A percentile compares a stretch with the other conserved stretches of the same genome.
Conservation (phyloP, 2,888 invertebrate species). For the Polietes domitor region DNA sequence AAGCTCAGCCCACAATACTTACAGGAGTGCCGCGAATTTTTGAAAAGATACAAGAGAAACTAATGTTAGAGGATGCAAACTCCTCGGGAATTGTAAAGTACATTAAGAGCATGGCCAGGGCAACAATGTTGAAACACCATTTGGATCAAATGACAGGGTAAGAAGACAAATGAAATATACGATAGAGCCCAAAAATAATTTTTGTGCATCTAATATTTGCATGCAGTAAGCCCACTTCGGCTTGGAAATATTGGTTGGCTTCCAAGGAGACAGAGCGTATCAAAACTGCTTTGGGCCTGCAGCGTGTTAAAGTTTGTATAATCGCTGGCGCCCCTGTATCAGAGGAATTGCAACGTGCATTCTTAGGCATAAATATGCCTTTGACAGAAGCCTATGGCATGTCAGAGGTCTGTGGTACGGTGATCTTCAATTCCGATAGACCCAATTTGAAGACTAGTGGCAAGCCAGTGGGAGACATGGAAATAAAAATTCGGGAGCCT, state of each 20-base stretch:
- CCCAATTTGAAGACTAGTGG: conserved; percentile 87
- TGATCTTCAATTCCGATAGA: conserved; percentile 79
- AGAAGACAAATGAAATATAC: too few species aligned
- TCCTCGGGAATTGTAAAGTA: conserved; percentile 85
- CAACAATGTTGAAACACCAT: conserved; percentile 84
- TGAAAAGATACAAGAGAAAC: conserved; percentile 95
- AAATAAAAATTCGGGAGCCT: conserved; percentile 86
- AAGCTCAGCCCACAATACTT: conserved; percentile 90
- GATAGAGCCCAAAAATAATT: too few species aligned
- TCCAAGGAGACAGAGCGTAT: conserved; percentile 88
- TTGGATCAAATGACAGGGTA: conserved; percentile 81
- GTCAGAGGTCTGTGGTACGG: conserved; percentile 92
- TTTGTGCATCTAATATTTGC: too few species aligned
- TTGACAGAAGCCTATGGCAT: conserved; percentile 92
- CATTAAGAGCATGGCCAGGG: conserved; percentile 87
- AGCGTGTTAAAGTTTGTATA: conserved; percentile 85
- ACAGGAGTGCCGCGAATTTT: conserved; percentile 94
- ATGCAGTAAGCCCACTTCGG: conserved; percentile 24
- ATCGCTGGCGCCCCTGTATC: conserved; percentile 93
- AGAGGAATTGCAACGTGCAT: conserved; percentile 90
- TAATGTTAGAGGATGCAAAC: conserved; percentile 86
- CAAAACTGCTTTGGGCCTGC: conserved; percentile 88
- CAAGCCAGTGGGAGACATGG: conserved; percentile 84
- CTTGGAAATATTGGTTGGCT: conserved; percentile 73
- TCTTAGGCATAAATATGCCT: conserved; percentile 91